These are phyloP conservation scores for Andrena marginata DNA, from an alignment of 2,888 invertebrate genomes.

Conservation along the genomic window DNA sequence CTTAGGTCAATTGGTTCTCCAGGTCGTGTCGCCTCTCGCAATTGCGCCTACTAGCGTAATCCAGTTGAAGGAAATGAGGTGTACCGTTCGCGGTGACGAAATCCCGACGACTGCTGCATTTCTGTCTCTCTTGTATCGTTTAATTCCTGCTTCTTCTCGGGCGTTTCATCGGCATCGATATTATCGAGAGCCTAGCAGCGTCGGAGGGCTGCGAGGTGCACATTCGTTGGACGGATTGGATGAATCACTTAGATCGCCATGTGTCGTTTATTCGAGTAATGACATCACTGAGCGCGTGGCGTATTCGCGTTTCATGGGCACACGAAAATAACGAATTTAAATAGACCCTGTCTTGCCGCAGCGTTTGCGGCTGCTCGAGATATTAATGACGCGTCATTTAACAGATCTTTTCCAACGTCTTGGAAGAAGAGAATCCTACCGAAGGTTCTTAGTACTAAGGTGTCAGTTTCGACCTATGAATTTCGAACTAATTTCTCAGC, in stretches of 20 bases:
- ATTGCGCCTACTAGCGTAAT: conserved; percentile 41
- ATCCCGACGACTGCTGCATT: conserved; percentile 26
- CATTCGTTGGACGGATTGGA: neutral
- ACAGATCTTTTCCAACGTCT: no score
- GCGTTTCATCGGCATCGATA: neutral
- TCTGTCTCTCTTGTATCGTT: neutral
- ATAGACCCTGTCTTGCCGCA: neutral
- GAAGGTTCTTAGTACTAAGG: no score
- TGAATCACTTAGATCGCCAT: neutral
- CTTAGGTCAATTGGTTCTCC: conserved; percentile 69
- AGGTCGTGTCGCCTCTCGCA: conserved; percentile 53
- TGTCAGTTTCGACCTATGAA: no score
- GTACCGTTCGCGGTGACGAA: conserved; percentile 33
- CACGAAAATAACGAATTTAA: conserved; percentile 29
- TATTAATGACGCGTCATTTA: neutral
- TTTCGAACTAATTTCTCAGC: no score
- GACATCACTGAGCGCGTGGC: conserved; percentile 35
- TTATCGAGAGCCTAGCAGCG: neutral
- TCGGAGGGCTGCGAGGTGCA: neutral
- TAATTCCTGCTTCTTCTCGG: conserved; percentile 1
- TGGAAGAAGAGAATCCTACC: no score
- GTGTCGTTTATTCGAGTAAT: conserved; percentile 23
- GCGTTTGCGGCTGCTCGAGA: neutral
- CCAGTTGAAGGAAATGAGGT: conserved; percentile 52
- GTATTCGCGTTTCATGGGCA: conserved; percentile 6